These are phyloP conservation scores for Conchocele bisecta DNA, from an alignment of 2,888 invertebrate genomes.

Conservation along the genomic window DNA sequence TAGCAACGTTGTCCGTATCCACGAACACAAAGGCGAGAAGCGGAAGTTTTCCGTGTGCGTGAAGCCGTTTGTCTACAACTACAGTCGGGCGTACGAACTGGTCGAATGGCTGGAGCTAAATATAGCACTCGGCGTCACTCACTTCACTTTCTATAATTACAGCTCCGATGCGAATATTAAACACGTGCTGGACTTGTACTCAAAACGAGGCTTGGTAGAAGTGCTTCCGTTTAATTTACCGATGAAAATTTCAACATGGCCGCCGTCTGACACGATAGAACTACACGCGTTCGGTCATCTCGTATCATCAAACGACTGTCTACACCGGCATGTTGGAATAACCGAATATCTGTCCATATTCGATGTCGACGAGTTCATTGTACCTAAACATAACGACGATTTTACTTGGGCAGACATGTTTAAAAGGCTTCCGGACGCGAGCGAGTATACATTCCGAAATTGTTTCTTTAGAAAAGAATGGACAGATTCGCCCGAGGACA, in stretches of 20 bases:
- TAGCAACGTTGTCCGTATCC: too few species aligned
- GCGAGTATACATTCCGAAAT: conserved; percentile 58
- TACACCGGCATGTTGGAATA: conserved; percentile 70
- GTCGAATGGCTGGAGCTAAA: conserved; percentile 80
- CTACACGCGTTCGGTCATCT: conserved; percentile 81
- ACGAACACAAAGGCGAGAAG: too few species aligned
- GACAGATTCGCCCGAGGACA: conserved; percentile 39
- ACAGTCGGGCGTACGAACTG: conserved; percentile 70
- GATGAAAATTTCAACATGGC: conserved; percentile 60
- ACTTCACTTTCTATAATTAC: conserved; percentile 77
- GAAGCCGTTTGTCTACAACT: conserved; percentile 67
- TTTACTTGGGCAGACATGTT: conserved; percentile 67
- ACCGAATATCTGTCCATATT: conserved; percentile 74
- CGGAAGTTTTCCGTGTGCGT: conserved; percentile 71
- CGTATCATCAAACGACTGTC: conserved; percentile 79
- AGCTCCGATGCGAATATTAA: conserved; percentile 68
- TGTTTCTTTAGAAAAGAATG: conserved; percentile 64
- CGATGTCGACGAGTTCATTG: conserved; percentile 81
- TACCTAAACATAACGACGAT: conserved; percentile 64
- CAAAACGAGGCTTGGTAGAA: conserved; percentile 62
- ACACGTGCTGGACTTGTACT: conserved; percentile 68
- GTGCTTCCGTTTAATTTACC: conserved; percentile 77
- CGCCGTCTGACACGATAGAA: conserved; percentile 66
- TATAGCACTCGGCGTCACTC: conserved; percentile 76
- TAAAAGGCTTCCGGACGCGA: not conserved